A percentile compares a stretch with the other conserved stretches of the same genome.
Conservation (phyloP, 2,797 vertebrate species). For the Leptodactylus fallax region DNA sequence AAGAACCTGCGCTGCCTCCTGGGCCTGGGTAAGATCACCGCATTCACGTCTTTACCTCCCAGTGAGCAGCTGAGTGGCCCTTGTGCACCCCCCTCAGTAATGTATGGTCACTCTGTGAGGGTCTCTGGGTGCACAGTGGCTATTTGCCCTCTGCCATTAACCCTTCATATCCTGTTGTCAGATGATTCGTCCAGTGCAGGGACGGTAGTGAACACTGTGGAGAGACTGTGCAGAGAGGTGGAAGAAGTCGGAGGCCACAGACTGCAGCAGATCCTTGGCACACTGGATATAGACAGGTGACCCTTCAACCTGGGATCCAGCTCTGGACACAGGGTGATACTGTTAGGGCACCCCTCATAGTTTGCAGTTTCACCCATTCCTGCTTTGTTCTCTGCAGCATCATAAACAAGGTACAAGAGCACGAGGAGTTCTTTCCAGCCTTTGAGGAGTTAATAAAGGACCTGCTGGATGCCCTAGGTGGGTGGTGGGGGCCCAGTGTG, state of each 20-base stretch:
- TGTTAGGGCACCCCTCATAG: not conserved
- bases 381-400: constrained; percentile 75
- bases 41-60: no score
- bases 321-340: not conserved
- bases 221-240: constrained; percentile 75
- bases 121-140: not conserved
- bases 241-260: constrained; percentile 65
- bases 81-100: no score
- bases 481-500: constrained; percentile 14
- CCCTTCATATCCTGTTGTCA: constrained; percentile 68
- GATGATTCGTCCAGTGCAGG: constrained; percentile 79
- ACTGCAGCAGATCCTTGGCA: constrained; percentile 79
- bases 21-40: constrained; percentile 76
- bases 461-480: constrained; percentile 83
- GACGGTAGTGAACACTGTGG: constrained; percentile 82
- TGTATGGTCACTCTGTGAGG: not conserved
- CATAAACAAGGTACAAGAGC: constrained; percentile 86
- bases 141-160: not conserved
- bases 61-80: no score
- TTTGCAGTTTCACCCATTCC: not conserved
- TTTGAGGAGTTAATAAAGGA: constrained; percentile 83
- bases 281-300: constrained; percentile 85
- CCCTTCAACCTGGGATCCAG: no score
- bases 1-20: constrained; percentile 84
- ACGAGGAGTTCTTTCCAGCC: constrained; percentile 87